Evolutionary conservation across 2,888 invertebrate species (phyloP), one percentile per base, ranked within the genome.

Genomic region (Tenthredo notha): DNA sequence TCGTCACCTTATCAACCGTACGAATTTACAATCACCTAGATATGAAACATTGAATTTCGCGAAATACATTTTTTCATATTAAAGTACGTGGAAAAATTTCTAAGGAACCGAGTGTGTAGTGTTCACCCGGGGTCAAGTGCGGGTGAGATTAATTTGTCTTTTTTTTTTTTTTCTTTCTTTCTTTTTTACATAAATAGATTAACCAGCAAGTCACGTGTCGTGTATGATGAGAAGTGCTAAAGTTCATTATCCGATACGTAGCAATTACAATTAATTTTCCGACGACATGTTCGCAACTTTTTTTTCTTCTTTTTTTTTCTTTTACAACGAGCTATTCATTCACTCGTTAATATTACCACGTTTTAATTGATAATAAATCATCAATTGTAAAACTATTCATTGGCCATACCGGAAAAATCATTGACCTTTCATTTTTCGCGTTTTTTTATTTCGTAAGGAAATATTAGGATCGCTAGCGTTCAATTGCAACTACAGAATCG

Each of bases 241-340:
- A 61, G 21, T 61, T 61, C 25, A 61, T 61, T 21, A 25, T 25
- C 25, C 61, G 25, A 25, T 61, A 21, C n/a, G 37, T 40, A 40
- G 70, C 18, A 70, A 70, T 70, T 37, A 70, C 33, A 70, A 70
- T 70, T 37, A 70, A 70, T 70, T 70, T 25, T 33, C 70, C 9
- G 33, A 37, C 70, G 70, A 40, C 37, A 18, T 12, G 61, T 25
- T 61, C 12, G 10, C 25, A 2, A 10, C 10, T 61, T 10, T 61
- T 10, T 25, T 61, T 18, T 12, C n/a, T 67, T 33, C 1, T 67
- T 67, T 37, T 4, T 21, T 43, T 74, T 74, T 74, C 40, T n/a
- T 40, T 74, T 12, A 37, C 40, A 40, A 10, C 9, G n/a, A 67
- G 74, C n/a, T 74, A 74, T 40, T 74, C 12, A 74, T 43, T n/a